Conservation (phyloP, 2,113 vertebrate species). For the Sphyrna mokarran region DNA sequence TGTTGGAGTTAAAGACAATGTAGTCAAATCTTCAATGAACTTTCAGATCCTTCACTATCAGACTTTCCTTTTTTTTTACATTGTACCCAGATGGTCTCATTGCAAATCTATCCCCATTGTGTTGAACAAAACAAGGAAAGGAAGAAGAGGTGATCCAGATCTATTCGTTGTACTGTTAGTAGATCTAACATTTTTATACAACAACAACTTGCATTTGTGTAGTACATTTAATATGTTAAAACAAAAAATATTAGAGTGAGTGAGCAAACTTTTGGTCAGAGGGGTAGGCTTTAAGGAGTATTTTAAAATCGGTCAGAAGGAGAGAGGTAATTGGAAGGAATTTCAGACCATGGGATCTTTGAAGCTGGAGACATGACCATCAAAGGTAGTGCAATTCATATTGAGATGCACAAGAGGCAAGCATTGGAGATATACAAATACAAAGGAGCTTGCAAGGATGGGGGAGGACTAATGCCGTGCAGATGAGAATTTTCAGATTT, state of each 20-base stretch:
- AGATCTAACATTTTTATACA: not conserved
- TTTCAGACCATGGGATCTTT: not conserved
- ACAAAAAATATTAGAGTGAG: not conserved
- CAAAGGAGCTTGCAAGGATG: not conserved
- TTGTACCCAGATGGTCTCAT: not conserved
- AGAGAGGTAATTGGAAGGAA: not conserved
- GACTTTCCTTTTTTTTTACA: not conserved
- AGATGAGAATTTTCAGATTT: not conserved
- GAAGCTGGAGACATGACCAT: not conserved
- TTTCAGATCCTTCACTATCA: not conserved
- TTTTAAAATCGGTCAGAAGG: not conserved
- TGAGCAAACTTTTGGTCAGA: not conserved
- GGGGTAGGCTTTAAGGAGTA: not conserved
- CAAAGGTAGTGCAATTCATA: not conserved
- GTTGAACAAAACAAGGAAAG: not conserved
- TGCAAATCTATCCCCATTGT: not conserved
- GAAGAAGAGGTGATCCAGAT: not conserved
- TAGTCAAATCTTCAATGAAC: not conserved
- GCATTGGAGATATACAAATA: not conserved
- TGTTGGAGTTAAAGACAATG: not conserved
- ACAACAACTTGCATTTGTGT: not conserved
- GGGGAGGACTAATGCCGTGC: not conserved
- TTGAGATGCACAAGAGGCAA: not conserved
- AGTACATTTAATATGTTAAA: not conserved
- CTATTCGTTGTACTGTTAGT: not conserved